Evolutionary conservation across 2,113 vertebrate species (phyloP).

Genomic region (Etia nguti): DNA sequence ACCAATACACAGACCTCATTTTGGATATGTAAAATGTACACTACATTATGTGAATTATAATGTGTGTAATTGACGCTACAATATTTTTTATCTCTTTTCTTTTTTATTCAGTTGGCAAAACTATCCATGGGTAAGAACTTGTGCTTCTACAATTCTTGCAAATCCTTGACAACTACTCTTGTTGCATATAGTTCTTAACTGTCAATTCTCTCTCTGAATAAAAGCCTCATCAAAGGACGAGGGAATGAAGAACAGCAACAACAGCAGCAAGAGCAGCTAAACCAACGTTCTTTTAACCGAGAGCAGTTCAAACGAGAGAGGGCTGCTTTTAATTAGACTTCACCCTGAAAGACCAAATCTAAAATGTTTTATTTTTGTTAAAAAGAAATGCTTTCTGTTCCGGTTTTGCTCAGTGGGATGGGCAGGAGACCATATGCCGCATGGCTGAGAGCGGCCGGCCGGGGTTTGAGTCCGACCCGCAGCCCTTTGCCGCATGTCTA

Average conservation of each 20-base stretch:
- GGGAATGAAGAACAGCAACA: too few relatives aligned
- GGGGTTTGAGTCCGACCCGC: fast-evolving
- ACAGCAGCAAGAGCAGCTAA: not conserved
- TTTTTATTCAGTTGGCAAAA: fast-evolving
- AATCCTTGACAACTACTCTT: not conserved
- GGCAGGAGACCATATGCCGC: not conserved
- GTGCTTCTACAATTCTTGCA: not conserved
- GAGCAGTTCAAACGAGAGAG: not conserved
- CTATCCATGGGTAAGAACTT: not conserved
- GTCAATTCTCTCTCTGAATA: not conserved
- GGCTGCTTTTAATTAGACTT: not conserved
- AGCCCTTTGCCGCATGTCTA: not conserved
- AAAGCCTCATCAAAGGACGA: not conserved
- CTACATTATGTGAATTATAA: not conserved
- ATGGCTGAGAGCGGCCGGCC: not conserved
- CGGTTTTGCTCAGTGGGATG: not conserved
- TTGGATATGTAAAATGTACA: not conserved
- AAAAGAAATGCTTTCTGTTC: not conserved
- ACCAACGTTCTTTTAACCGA: not conserved
- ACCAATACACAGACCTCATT: not conserved
- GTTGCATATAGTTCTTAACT: not conserved
- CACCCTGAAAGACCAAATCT: not conserved
- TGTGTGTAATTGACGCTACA: not conserved
- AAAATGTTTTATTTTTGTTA: not conserved
- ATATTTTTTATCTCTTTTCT: not conserved